Evolutionary conservation across 2,888 invertebrate genomes (phyloP), one percentile per base, ranked within the genome.

Genomic region (Lissonota sp.): DNA sequence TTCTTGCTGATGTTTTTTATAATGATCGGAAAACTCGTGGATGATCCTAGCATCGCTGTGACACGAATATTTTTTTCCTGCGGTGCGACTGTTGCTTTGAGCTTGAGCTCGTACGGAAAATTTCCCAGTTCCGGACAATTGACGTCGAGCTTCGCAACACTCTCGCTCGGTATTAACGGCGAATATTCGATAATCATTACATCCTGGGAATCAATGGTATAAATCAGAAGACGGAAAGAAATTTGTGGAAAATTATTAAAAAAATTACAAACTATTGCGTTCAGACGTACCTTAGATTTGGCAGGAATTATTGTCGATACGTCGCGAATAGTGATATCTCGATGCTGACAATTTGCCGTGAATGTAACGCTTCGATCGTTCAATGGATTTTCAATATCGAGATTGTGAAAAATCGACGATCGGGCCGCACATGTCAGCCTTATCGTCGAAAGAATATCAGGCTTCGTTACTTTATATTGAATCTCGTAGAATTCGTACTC

Each of bases 401-500:
- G 64, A 12, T 46, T 12, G 70, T 88, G 66, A 79, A 79, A 86
- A 4, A 67, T 53, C 1, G 79, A 40, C 12, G 80, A 75, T 40
- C 90, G 86, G 1, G 84, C 88, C 4, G 72, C 26, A 6, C 87
- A 88, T 6, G 66, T 77, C 44, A 90, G 64, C 55, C 87, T 87
- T 26, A 90, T 89, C 40, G 84, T 79, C 16, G 86, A 83, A 4
- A 86, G 75, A 40, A 84, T 76, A 72, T 88, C 87, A 5, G 89
- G 88, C 16, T 85, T 81, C 4, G 86, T 85, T 12, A 90, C 85
- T 53, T 82, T 84, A 64, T 90, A 90, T 10, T 87, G 82, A 4
- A 90, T 74, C 37, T 90, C 88, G 51, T 89, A 90, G 64, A 84
- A 87, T 75, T 89, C 86, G 71, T 87, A 87, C 58, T 90, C 88